Evolutionary conservation across 2,888 invertebrate genomes (phyloP).

Genomic region (Mimachlamys varia): DNA sequence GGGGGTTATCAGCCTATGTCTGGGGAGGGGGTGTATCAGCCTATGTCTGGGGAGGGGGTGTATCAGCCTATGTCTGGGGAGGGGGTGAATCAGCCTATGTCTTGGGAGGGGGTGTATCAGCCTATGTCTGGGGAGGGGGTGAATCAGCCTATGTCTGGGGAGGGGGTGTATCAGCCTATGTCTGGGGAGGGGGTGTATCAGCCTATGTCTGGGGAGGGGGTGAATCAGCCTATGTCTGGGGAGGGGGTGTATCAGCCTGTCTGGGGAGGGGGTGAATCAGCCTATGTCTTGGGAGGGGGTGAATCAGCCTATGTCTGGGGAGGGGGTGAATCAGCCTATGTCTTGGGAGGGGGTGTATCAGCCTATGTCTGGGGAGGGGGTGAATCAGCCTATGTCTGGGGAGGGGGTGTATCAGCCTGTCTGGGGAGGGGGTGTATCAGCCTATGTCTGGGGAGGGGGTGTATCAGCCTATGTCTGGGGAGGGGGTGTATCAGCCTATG

Average conservation of each 20-base stretch:
- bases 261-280: background rate
- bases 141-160: background rate
- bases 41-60: background rate
- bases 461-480: background rate
- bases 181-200: background rate
- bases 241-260: background rate
- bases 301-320: background rate
- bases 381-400: background rate
- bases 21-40: background rate
- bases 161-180: background rate
- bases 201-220: background rate
- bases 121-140: background rate
- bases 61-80: background rate
- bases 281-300: background rate
- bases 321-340: background rate
- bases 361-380: background rate
- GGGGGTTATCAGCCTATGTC: background rate
- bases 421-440: background rate
- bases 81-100: background rate
- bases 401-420: background rate
- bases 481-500: background rate
- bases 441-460: background rate
- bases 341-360: background rate
- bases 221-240: background rate
- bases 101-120: background rate